Base-by-base conservation (phyloP, 1,140 invertebrate species). In the Centruroides vittatus region DNA sequence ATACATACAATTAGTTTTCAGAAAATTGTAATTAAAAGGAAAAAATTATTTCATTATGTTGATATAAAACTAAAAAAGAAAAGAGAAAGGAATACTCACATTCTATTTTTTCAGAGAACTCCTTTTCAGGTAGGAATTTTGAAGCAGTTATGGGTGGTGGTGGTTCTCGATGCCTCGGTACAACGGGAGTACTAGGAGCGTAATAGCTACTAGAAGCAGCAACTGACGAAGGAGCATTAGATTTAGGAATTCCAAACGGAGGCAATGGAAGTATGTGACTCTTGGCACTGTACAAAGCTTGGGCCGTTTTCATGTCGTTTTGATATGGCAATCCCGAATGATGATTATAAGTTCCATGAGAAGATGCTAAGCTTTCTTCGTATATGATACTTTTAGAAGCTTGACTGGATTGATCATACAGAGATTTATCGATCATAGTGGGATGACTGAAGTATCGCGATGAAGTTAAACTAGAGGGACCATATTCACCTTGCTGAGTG, bases 41-140 rank as follows among this genome's bases (percentile, higher is more conserved):
- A 23, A 23, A 23, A 23, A 23, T 1, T 23, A 23, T 23, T 23
- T 23, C 23, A 23, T 23, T 23, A 23, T 23, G 23, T 23, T 23
- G 23, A 23, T 23, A 1, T 23, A 23, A 23, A 23, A 23, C 23
- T 23, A 23, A 23, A 23, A 23, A 23, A 23, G 0, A 23, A 23
- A 23, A 23, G 23, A 63, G 13, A 48, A 51, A 58, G 56, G 52
- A 35, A 57, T 54, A 79, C 78, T 77, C 70, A 82, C 81, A 74
- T 72, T 86, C 85, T 58, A 84, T 80, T 61, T 82, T 79, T 62
- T 86, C 84, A 59, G 83, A 82, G 72, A 82, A 60, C 23, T 58
- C 5, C n/a, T 58, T 57, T 7, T 65, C 61, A 4, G 58, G 64
- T 47, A 59, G 11, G 34, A 59, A 13, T n/a, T 48, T 62, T 47